Conservation (phyloP, 2,113 vertebrate species). For the Phainopepla nitens region DNA sequence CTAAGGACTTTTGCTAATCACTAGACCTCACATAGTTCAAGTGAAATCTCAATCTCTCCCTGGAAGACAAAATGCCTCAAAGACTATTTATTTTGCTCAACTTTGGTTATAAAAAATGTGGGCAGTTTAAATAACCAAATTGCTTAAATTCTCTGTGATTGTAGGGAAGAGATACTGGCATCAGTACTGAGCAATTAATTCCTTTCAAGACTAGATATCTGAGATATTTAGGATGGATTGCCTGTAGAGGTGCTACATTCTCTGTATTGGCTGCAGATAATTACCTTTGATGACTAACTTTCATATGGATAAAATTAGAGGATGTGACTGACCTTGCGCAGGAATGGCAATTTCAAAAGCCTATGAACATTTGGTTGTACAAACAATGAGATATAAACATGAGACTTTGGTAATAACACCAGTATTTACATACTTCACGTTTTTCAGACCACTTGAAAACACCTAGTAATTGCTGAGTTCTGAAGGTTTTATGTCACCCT, state of each 20-base stretch:
- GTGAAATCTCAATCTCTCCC: not conserved
- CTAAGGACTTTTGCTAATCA: not conserved
- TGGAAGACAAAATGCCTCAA: not conserved
- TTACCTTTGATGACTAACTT: not conserved
- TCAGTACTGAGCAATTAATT: not conserved
- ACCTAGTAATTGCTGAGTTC: not conserved
- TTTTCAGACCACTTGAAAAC: not conserved
- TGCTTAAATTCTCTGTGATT: not conserved
- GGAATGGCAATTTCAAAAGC: not conserved
- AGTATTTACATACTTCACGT: not conserved
- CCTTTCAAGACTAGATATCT: not conserved
- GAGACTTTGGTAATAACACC: not conserved
- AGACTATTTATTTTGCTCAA: not conserved
- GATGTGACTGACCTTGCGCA: not conserved
- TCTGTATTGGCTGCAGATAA: not conserved
- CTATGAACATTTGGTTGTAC: not conserved
- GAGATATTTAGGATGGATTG: not conserved
- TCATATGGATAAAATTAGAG: not conserved
- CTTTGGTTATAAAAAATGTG: not conserved
- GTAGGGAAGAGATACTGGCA: not conserved
- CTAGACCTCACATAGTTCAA: not conserved
- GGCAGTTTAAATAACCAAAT: not conserved
- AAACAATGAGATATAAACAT: not conserved
- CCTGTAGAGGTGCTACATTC: not conserved
- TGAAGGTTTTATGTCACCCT: fast-evolving